These are phyloP conservation scores for Drosophila pruinosa DNA, from an alignment of 1,140 invertebrate species.

Conservation along the genomic window DNA sequence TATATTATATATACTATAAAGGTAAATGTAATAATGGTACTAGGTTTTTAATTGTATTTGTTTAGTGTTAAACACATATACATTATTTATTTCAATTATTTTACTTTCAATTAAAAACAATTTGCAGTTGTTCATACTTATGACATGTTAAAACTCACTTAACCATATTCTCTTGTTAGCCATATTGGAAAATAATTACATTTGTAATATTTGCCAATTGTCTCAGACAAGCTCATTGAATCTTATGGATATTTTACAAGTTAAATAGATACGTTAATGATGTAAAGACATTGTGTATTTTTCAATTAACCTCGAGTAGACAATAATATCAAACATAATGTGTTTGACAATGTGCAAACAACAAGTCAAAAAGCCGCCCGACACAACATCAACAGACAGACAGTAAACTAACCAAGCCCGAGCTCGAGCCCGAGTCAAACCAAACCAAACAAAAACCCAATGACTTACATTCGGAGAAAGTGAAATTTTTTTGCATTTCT, in stretches of 20 bases:
- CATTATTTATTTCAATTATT: too few relatives aligned
- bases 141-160: background rate
- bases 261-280: slow-evolving; percentile 2
- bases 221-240: background rate
- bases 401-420: slow-evolving; percentile 21
- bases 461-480: slow-evolving; percentile 80
- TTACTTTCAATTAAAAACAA: too few relatives aligned
- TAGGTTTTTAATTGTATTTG: too few relatives aligned
- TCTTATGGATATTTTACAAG: background rate
- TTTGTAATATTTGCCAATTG: background rate
- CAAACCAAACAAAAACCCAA: slow-evolving; percentile 56
- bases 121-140: too few relatives aligned
- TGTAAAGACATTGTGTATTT: slow-evolving; percentile 3
- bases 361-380: slow-evolving; percentile 38
- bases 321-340: slow-evolving; percentile 16
- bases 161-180: background rate
- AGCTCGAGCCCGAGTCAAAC: slow-evolving; percentile 7
- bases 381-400: slow-evolving; percentile 4
- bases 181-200: background rate
- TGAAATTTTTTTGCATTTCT: slow-evolving; percentile 81
- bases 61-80: too few relatives aligned
- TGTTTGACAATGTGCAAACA: slow-evolving; percentile 28
- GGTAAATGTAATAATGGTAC: too few relatives aligned
- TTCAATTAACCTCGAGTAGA: background rate
- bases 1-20: too few relatives aligned